Evolutionary conservation across 2,888 invertebrate species (phyloP).

Genomic region (Mantis religiosa): DNA sequence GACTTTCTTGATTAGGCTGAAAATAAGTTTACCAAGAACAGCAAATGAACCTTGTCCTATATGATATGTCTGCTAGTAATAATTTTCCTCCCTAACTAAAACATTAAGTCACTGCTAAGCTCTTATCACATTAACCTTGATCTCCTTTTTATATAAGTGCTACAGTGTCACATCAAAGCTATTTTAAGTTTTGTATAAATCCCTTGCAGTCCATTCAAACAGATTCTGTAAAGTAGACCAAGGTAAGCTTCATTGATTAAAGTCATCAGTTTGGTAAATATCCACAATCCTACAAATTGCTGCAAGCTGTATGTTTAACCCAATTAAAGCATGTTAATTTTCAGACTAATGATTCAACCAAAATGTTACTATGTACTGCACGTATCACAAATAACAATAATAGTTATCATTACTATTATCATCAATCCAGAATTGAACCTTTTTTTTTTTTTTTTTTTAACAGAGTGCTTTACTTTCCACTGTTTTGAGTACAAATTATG

Average conservation of each 20-base stretch:
- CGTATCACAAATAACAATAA: too few relatives aligned
- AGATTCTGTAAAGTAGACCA: neutral
- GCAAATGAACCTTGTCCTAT: neutral
- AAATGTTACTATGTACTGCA: too few relatives aligned
- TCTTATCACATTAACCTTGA: neutral
- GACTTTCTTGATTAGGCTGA: too few relatives aligned
- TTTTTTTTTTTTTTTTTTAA: too few relatives aligned
- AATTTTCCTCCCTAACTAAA: neutral
- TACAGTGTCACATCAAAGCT: neutral
- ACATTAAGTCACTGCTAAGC: neutral
- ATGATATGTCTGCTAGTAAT: neutral
- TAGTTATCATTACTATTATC: too few relatives aligned
- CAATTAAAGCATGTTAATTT: too few relatives aligned
- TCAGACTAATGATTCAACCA: too few relatives aligned
- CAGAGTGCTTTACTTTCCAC: too few relatives aligned
- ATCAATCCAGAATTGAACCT: too few relatives aligned
- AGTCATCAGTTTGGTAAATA: neutral
- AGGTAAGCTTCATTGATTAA: neutral
- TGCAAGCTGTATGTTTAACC: too few relatives aligned
- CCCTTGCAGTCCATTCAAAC: neutral
- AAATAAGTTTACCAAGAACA: neutral
- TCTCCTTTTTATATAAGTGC: neutral
- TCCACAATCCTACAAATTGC: too few relatives aligned
- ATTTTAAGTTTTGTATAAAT: neutral
- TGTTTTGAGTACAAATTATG: too few relatives aligned